Evolutionary conservation across 2,113 vertebrate genomes (phyloP).

Genomic region (Pollachius pollachius): DNA sequence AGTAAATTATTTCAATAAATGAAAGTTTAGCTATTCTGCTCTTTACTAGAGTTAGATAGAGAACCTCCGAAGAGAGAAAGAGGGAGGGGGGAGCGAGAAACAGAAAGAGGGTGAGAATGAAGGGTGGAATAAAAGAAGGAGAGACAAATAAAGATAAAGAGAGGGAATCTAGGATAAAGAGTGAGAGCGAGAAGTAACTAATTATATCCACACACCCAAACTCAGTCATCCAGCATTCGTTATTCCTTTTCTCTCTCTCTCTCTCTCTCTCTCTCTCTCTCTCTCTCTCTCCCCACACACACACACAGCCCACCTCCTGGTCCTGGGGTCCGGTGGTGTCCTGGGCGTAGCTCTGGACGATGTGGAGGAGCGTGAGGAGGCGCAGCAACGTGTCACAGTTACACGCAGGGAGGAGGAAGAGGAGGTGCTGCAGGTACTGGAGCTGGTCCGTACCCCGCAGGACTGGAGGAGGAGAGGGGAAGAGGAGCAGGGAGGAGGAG

Average conservation of each 20-base stretch:
- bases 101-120: too few relatives aligned
- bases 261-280: too few relatives aligned
- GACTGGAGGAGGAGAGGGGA: constrained; percentile 55
- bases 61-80: too few relatives aligned
- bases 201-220: not conserved
- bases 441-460: constrained; percentile 77
- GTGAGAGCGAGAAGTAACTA: not conserved
- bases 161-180: too few relatives aligned
- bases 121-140: too few relatives aligned
- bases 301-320: constrained; percentile 70
- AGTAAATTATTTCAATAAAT: too few relatives aligned
- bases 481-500: not conserved
- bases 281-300: not conserved
- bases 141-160: too few relatives aligned
- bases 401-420: constrained; percentile 87
- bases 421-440: constrained; percentile 81
- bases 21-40: too few relatives aligned
- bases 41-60: too few relatives aligned
- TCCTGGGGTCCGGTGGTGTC: constrained; percentile 72
- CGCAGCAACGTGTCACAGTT: constrained; percentile 89
- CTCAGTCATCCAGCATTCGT: too few relatives aligned
- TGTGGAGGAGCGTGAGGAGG: constrained; percentile 79
- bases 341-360: constrained; percentile 79
- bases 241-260: too few relatives aligned
- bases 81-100: too few relatives aligned